These are phyloP conservation scores for Parambassis ranga DNA, from an alignment of 2,797 vertebrate species.

Conservation along the genomic window DNA sequence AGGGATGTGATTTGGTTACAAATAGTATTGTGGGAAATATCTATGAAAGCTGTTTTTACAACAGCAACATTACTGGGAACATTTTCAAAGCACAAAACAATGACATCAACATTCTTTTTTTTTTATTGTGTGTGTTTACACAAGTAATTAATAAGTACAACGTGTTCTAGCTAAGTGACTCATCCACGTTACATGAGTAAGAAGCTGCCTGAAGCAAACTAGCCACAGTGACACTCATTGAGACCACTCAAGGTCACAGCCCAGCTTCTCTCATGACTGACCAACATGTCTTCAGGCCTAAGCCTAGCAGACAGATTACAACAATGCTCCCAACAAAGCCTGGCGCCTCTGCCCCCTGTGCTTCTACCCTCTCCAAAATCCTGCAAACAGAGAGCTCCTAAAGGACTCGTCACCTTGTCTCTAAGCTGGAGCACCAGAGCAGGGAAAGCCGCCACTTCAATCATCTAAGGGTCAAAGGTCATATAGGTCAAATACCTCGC, in stretches of 20 bases:
- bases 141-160: constrained; percentile 40
- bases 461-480: constrained; percentile 76
- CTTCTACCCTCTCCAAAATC: constrained; percentile 57
- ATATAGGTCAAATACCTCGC: constrained; percentile 82
- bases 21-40: constrained; percentile 19
- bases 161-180: constrained; percentile 57
- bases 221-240: constrained; percentile 50
- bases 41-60: too few relatives aligned
- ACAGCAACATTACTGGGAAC: too few relatives aligned
- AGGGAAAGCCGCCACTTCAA: constrained; percentile 81
- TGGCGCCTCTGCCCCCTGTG: constrained; percentile 67
- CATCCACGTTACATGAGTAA: constrained; percentile 62
- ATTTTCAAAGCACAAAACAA: neutral
- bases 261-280: constrained; percentile 65
- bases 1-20: constrained; percentile 34
- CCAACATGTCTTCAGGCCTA: constrained; percentile 69
- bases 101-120: too few relatives aligned
- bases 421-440: constrained; percentile 72
- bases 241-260: constrained; percentile 77
- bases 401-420: constrained; percentile 83
- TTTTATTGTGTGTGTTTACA: too few relatives aligned
- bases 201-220: constrained; percentile 42
- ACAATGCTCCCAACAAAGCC: constrained; percentile 72
- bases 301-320: constrained; percentile 74
- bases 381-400: constrained; percentile 80